Evolutionary conservation across 2,113 vertebrate genomes (phyloP), one percentile per base, ranked within the genome.

Genomic region (Xiphorhynchus elegans): DNA sequence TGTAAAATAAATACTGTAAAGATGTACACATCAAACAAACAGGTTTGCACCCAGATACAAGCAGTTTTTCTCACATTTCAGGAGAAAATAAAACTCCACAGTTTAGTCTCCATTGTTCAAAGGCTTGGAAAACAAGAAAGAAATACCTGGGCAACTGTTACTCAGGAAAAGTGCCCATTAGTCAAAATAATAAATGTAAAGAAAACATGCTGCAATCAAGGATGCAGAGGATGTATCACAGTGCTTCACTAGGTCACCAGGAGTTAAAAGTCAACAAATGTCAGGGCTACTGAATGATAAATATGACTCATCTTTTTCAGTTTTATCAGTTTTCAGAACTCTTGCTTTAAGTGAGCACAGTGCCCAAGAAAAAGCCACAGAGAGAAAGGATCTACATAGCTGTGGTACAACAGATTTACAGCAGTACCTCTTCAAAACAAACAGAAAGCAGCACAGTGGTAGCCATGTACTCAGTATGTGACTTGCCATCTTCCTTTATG

Each of bases 1-100:
- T 17, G 15, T 69, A 62, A 87, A 73, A 78, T 12, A 35, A 68
- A 64, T 5, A 52, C 18, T 53, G 25, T 31, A 46, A 81, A 73
- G 50, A 87, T 9, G 19, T 20, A 56, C 7, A 35, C 31, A 35
- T 24, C 16, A 67, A 68, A 29, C 7, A 60, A 87, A 55, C 8
- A 39, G 15, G 4, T 53, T 76, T 93, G 59, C 63, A 92, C 6
- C n/a, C 13, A 17, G 8, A 7, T 72, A 17, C 0, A 0, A 9
- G 15, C 6, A 53, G 10, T 5, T 68, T 37, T 87, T 60, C 72
- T 75, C 53, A 80, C 16, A 62, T 92, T 49, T 26, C 35, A 44
- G 29, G 6, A 63, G 5, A 62, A 80, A 84, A 64, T 33, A 60
- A 53, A 64, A 26, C 10, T 39, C 16, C 14, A 24, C 29, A 75